Evolutionary conservation across 53 echinoderm and acorn worm genomes (phyloP).

Genomic region (Antedon mediterranea): DNA sequence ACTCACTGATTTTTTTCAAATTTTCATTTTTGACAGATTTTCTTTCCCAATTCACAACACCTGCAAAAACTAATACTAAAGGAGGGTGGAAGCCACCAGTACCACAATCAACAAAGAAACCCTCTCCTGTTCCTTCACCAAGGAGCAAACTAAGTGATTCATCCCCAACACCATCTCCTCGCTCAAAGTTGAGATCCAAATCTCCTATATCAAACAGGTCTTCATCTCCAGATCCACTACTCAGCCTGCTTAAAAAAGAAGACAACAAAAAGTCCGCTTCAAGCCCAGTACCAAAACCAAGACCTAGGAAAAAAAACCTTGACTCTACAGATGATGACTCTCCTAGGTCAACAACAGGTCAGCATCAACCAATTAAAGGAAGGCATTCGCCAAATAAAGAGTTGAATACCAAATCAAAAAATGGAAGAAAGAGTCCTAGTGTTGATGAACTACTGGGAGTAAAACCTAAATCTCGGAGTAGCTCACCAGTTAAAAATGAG

Average conservation of each 20-base stretch:
- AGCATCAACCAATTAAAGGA: not conserved
- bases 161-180: not conserved
- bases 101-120: not conserved
- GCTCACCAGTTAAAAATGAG: conserved; percentile 14
- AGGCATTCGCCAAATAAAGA: not conserved
- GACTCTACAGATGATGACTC: not conserved
- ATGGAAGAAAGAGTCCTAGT: conserved; percentile 7
- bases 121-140: not conserved
- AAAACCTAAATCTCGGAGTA: conserved; percentile 26
- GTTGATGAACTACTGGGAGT: conserved; percentile 8
- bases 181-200: not conserved
- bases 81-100: not conserved
- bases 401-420: not conserved
- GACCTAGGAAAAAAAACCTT: not conserved
- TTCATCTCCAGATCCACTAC: not conserved
- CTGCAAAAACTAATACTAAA: not conserved
- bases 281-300: not conserved
- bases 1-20: not conserved
- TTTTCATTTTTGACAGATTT: not conserved
- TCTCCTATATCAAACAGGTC: not conserved
- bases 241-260: not conserved
- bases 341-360: not conserved
- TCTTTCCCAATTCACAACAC: not conserved
- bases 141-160: not conserved
- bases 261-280: not conserved